Conservation (phyloP, 2,797 vertebrate genomes). For the Myotis planiceps region DNA sequence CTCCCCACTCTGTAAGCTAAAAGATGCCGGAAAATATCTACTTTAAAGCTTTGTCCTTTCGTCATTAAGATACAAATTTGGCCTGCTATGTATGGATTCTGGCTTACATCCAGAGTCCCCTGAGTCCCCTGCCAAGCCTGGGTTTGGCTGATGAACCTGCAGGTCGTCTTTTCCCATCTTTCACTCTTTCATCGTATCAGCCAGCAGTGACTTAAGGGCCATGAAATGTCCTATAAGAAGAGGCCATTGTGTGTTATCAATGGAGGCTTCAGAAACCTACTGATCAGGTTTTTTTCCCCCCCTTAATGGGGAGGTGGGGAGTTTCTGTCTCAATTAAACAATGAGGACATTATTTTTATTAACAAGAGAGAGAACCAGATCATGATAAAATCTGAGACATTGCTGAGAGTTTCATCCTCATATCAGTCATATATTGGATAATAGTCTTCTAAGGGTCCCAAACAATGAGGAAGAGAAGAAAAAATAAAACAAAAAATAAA, state of each 20-base stretch:
- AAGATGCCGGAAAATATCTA: background rate
- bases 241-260: slow-evolving; percentile 77
- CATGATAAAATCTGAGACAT: slow-evolving; percentile 12
- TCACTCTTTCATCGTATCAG: slow-evolving; percentile 72
- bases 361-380: slow-evolving; percentile 39
- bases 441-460: background rate
- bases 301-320: slow-evolving; percentile 58
- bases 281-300: background rate
- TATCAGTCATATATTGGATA: background rate
- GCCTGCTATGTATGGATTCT: slow-evolving; percentile 38
- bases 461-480: background rate
- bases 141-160: slow-evolving; percentile 49
- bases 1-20: background rate
- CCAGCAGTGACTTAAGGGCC: slow-evolving; percentile 75
- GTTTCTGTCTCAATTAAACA: slow-evolving; percentile 71
- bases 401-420: background rate
- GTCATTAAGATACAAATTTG: slow-evolving; percentile 65
- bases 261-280: slow-evolving; percentile 62
- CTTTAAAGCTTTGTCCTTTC: slow-evolving; percentile 44
- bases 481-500: background rate
- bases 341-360: slow-evolving; percentile 71
- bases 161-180: slow-evolving; percentile 63
- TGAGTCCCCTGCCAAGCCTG: slow-evolving; percentile 32
- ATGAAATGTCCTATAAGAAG: slow-evolving; percentile 76
- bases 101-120: slow-evolving; percentile 33